Evolutionary conservation across 2,113 vertebrate genomes (phyloP), one percentile per base, ranked within the genome.

Genomic region (Nematolebias whitei): DNA sequence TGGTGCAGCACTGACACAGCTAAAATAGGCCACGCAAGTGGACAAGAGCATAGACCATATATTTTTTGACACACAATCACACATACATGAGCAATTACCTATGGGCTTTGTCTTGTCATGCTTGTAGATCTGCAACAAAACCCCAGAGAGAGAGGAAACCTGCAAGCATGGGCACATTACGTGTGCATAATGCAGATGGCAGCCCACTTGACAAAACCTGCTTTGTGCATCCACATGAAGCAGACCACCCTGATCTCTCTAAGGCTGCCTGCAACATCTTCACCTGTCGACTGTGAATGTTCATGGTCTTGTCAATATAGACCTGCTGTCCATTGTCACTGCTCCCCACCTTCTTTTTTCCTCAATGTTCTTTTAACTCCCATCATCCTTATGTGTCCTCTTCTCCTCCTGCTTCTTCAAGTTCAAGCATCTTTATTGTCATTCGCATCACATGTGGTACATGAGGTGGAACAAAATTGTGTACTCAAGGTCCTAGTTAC

Each of bases 21-120:
- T 78, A 71, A 75, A 84, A 80, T 71, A 83, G 83, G 76, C 70
- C 23, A 16, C 68, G 78, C 81, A 72, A 72, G 68, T 78, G 82
- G 74, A 80, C 71, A 53, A 83, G 87, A 86, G 76, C 40, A 41
- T 45, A 67, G 19, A 78, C 55, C 50, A 56, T 76, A 20, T 39
- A 66, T 74, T 59, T 57, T 65, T 68, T 24, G 49, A 19, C 48
- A 29, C 45, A 54, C 63, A 57, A 48, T 56, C 48, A 40, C 49
- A 48, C 26, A 60, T 26, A 55, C 45, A 22, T 11, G 47, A 55
- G 43, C 48, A 54, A 48, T 63, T 55, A 24, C 68, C 53, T 76
- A 41, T 65, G 53, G 62, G 51, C 44, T 84, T 78, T 76, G 75
- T 80, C 68, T 82, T 50, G 45, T 74, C 20, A 61, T 71, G 80